These are phyloP conservation scores for Drosophila melanica DNA, from an alignment of 1,140 invertebrate genomes.

Conservation along the genomic window DNA sequence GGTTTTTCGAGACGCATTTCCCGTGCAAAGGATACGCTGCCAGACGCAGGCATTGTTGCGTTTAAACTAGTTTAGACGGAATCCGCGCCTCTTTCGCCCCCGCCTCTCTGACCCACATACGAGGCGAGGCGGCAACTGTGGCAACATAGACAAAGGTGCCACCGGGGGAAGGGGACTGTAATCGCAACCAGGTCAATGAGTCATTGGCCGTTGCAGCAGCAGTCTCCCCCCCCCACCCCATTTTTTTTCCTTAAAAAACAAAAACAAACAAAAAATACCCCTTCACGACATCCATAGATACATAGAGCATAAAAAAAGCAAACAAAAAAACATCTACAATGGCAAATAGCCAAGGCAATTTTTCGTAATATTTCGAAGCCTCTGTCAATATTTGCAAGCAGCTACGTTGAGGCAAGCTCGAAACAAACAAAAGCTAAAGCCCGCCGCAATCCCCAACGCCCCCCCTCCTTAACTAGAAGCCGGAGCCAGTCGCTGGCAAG, in stretches of 20 bases:
- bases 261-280: conserved; percentile 13
- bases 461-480: background rate
- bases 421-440: conserved; percentile 36
- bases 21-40: background rate
- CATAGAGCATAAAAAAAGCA: conserved; percentile 21
- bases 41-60: conserved; percentile 9
- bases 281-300: conserved; percentile 14
- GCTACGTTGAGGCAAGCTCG: conserved; percentile 47
- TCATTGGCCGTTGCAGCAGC: conserved; percentile 63
- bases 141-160: conserved; percentile 19
- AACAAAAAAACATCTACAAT: conserved; percentile 31
- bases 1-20: conserved; percentile 12
- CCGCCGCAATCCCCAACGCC: background rate
- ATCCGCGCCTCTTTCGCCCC: conserved; percentile 10
- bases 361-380: conserved; percentile 80
- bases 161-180: background rate
- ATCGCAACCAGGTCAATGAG: conserved; percentile 73
- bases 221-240: background rate
- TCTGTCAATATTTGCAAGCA: conserved; percentile 78
- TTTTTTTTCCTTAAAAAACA: too few species aligned
- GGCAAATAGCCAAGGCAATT: conserved; percentile 55
- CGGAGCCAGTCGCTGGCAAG: conserved; percentile 13
- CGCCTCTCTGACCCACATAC: conserved; percentile 66
- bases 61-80: conserved; percentile 65
- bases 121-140: conserved; percentile 1